phyloP scores from a whole-genome alignment of 2,113 vertebrate genomes.

The Petrocephalus microphthalmus region DNA sequence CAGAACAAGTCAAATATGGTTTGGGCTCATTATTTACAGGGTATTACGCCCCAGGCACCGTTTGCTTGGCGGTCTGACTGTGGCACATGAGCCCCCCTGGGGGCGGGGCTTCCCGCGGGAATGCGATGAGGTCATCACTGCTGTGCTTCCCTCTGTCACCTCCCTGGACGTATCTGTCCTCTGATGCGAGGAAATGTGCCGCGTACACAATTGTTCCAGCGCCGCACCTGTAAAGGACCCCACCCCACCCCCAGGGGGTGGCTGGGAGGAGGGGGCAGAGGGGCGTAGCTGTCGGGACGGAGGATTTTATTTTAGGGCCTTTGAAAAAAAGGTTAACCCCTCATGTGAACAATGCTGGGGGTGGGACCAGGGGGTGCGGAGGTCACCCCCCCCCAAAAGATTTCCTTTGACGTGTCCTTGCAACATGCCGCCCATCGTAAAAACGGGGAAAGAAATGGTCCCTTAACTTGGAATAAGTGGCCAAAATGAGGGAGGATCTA shows the following conservation, averaged over 20 bases:
- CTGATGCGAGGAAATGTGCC: background rate
- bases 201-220: background rate
- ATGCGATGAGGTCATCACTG: background rate
- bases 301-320: slow-evolving; percentile 23
- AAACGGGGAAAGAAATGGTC: too few relatives aligned
- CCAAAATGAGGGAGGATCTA: background rate
- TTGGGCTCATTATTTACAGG: background rate
- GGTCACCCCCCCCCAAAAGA: background rate
- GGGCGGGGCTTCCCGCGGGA: background rate
- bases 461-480: background rate
- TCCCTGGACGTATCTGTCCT: background rate
- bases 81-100: background rate
- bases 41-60: background rate
- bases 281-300: background rate
- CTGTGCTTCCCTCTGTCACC: background rate
- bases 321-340: background rate
- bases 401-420: background rate
- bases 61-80: too few relatives aligned
- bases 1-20: background rate
- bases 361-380: background rate
- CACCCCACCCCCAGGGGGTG: slow-evolving; percentile 45
- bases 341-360: background rate
- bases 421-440: background rate
- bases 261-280: background rate
- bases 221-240: slow-evolving; percentile 55